Evolutionary conservation across 2,113 vertebrate genomes (phyloP).

Genomic region (Larimichthys polyactis): DNA sequence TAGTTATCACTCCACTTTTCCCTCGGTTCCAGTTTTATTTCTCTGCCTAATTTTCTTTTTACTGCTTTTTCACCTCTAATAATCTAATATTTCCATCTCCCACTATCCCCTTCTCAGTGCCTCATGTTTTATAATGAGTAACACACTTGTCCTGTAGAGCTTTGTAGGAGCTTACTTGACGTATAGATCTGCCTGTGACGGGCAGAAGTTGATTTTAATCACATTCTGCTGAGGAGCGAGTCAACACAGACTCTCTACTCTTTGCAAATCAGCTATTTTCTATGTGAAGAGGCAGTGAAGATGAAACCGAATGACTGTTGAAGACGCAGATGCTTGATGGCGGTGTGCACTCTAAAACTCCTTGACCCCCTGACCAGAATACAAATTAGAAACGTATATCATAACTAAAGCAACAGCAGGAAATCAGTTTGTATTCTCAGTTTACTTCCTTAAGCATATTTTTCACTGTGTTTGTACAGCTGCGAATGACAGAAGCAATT

Average conservation of each 20-base stretch:
- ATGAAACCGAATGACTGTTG: conserved; percentile 28
- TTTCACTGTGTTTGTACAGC: background rate
- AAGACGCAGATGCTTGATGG: conserved; percentile 44
- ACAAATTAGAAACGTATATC: conserved; percentile 59
- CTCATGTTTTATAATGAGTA: conserved; percentile 17
- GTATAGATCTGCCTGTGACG: conserved; percentile 39
- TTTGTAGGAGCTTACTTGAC: conserved; percentile 30
- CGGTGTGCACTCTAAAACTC: conserved; percentile 33
- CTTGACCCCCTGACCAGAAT: conserved; percentile 67
- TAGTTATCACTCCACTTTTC: background rate
- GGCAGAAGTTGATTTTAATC: conserved; percentile 60
- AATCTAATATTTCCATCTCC: background rate
- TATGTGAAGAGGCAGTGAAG: conserved; percentile 42
- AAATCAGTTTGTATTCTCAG: background rate
- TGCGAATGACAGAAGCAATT: conserved; percentile 45
- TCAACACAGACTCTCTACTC: conserved; percentile 5
- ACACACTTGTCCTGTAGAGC: background rate
- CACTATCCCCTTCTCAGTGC: background rate
- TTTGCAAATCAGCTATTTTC: conserved; percentile 57
- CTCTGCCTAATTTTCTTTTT: background rate
- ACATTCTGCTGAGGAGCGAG: conserved; percentile 34
- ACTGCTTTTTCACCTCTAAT: background rate
- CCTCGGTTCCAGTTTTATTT: background rate
- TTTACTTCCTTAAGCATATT: background rate
- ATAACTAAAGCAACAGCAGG: conserved; percentile 9